These are phyloP conservation scores for Pharmacophagus antenor DNA, from an alignment of 2,888 invertebrate genomes.

Conservation along the genomic window DNA sequence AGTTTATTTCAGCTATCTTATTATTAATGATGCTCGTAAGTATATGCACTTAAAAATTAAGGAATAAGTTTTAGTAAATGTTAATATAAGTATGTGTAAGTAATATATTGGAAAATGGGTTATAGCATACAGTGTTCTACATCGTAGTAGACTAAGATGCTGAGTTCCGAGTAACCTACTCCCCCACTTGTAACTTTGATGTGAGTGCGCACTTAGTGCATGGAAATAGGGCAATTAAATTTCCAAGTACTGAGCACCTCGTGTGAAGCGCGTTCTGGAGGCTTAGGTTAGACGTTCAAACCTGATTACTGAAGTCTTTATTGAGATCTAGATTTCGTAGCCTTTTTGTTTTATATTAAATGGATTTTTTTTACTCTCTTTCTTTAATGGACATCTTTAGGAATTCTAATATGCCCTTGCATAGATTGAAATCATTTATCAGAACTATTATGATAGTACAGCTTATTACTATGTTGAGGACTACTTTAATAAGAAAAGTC, in stretches of 20 bases:
- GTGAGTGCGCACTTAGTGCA: slow-evolving; percentile 27
- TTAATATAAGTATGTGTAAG: too few relatives aligned
- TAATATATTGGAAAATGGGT: too few relatives aligned
- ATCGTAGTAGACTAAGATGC: slow-evolving; percentile 8
- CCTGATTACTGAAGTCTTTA: slow-evolving; percentile 1
- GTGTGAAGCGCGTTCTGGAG: slow-evolving; percentile 3
- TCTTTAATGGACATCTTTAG: too few relatives aligned
- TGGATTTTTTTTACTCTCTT: not conserved
- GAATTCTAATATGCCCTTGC: too few relatives aligned
- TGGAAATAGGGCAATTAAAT: slow-evolving; percentile 28
- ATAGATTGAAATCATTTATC: too few relatives aligned
- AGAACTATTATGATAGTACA: too few relatives aligned
- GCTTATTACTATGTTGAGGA: too few relatives aligned
- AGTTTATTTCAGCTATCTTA: too few relatives aligned
- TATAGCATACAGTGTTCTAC: not conserved
- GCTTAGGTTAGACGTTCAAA: slow-evolving; percentile 16
- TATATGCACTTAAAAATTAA: too few relatives aligned
- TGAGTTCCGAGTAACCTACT: slow-evolving; percentile 21
- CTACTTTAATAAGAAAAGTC: too few relatives aligned
- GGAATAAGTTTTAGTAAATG: too few relatives aligned
- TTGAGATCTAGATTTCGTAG: not conserved
- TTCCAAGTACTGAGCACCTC: slow-evolving; percentile 17
- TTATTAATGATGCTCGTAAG: too few relatives aligned
- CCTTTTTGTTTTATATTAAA: not conserved
- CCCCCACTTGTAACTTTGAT: slow-evolving; percentile 20